Percentiles rank a stretch among this genome's conserved stretches.
phyloP scores from a whole-genome alignment of 2,888 invertebrate genomes.

The Amphimallon solstitiale region DNA sequence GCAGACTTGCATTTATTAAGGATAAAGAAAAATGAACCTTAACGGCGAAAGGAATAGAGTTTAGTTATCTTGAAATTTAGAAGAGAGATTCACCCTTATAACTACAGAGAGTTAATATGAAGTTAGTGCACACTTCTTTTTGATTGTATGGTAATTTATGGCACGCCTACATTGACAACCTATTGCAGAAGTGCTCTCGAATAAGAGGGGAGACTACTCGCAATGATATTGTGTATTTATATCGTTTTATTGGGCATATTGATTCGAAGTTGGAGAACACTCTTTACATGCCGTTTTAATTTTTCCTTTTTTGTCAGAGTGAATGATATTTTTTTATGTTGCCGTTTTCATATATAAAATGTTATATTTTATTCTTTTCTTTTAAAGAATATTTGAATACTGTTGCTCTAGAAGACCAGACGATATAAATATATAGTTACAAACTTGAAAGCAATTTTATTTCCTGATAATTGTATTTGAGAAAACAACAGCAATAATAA shows the following conservation, averaged over 20 bases:
- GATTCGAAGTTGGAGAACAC: conserved; percentile 53
- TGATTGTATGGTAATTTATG: conserved; percentile 45
- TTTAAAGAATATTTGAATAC: too few species aligned
- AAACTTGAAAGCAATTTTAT: too few species aligned
- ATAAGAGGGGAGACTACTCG: conserved; percentile 56
- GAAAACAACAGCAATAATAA: too few species aligned
- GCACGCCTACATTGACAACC: conserved; percentile 53
- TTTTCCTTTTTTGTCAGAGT: conserved; percentile 25
- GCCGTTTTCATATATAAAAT: conserved; percentile 20
- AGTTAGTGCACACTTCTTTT: conserved; percentile 38
- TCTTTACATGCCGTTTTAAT: conserved; percentile 53
- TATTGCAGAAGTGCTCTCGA: conserved; percentile 55
- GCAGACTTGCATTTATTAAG: conserved; percentile 36
- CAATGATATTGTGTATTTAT: conserved; percentile 63
- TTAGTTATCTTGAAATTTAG: conserved; percentile 33
- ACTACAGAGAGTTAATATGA: background rate
- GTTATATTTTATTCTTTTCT: conserved; percentile 21
- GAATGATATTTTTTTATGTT: conserved; percentile 30
- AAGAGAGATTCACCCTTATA: conserved; percentile 23
- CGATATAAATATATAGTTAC: too few species aligned
- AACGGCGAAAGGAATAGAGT: conserved; percentile 15
- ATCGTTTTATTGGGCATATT: conserved; percentile 64
- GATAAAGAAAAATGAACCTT: conserved; percentile 31
- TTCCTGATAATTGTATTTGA: too few species aligned
- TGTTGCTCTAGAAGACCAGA: too few species aligned